phyloP scores from a whole-genome alignment of 35 echinoderm and acorn worm species.

The Lytechinus pictus region DNA sequence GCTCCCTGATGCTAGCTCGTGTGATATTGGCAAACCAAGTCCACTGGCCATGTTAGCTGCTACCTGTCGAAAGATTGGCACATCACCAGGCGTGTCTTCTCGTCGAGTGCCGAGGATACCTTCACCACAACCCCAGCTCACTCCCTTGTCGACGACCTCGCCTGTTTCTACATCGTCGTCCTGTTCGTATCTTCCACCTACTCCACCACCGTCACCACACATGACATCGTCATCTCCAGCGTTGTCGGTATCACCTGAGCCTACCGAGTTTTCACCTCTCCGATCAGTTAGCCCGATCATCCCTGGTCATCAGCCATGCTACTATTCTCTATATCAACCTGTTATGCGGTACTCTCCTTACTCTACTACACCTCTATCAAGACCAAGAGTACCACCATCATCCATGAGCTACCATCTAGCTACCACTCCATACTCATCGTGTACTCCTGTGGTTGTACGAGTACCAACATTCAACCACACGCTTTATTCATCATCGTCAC shows the following conservation, averaged over 20 bases:
- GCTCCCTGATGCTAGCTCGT: background rate
- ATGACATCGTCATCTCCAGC: background rate
- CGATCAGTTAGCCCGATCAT: background rate
- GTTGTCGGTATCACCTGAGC: background rate
- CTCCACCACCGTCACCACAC: background rate
- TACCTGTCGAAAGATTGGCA: background rate
- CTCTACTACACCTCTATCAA: background rate
- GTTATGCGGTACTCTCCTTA: slow-evolving; percentile 18
- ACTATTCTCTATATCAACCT: background rate
- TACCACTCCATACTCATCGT: background rate
- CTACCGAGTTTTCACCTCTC: background rate
- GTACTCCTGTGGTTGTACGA: background rate
- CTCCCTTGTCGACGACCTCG: background rate
- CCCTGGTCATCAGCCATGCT: background rate
- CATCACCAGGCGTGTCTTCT: background rate
- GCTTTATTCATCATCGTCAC: too few species aligned
- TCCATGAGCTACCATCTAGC: background rate
- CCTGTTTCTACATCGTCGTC: background rate
- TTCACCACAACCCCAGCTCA: background rate
- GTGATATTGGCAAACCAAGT: slow-evolving; percentile 8
- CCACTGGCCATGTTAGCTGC: slow-evolving; percentile 10
- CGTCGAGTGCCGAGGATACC: background rate
- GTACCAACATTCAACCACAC: too few species aligned
- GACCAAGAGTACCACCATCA: background rate
- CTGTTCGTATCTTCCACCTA: slow-evolving; percentile 18